phyloP scores from a whole-genome alignment of 2,797 vertebrate species.

The Gallirallus australis region DNA sequence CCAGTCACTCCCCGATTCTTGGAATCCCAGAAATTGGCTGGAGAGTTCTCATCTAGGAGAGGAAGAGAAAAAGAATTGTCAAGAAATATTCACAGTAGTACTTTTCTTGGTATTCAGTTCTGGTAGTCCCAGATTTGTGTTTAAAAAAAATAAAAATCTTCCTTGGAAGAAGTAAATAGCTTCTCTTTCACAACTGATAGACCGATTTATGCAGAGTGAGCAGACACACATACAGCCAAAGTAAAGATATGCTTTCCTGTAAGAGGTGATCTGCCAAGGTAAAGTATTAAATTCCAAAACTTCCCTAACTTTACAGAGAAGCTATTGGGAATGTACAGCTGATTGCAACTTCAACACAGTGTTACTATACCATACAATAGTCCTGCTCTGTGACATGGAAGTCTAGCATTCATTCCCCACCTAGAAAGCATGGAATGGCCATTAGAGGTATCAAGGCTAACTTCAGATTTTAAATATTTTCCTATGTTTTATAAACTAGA shows the following conservation, averaged over 20 bases:
- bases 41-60: slow-evolving; percentile 93
- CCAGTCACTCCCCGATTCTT: slow-evolving; percentile 98
- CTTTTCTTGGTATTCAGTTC: not conserved
- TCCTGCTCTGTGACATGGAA: not conserved
- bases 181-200: not conserved
- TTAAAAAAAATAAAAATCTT: not conserved
- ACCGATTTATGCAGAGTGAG: not conserved
- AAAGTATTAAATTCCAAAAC: not conserved
- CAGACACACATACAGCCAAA: slow-evolving; percentile 9
- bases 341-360: not conserved
- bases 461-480: not conserved
- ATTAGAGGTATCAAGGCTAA: not conserved
- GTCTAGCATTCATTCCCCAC: not conserved
- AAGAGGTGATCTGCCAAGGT: not conserved
- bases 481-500: not conserved
- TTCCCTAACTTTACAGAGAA: not conserved
- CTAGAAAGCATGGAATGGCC: not conserved
- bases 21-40: slow-evolving; percentile 98
- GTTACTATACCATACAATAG: rapidly evolving
- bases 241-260: slow-evolving; percentile 3
- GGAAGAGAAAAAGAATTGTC: not conserved
- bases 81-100: not conserved
- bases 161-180: not conserved
- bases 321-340: not conserved
- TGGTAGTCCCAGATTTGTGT: not conserved